These are phyloP conservation scores for Oryzias curvinotus DNA, from an alignment of 2,113 vertebrate species.

Conservation along the genomic window DNA sequence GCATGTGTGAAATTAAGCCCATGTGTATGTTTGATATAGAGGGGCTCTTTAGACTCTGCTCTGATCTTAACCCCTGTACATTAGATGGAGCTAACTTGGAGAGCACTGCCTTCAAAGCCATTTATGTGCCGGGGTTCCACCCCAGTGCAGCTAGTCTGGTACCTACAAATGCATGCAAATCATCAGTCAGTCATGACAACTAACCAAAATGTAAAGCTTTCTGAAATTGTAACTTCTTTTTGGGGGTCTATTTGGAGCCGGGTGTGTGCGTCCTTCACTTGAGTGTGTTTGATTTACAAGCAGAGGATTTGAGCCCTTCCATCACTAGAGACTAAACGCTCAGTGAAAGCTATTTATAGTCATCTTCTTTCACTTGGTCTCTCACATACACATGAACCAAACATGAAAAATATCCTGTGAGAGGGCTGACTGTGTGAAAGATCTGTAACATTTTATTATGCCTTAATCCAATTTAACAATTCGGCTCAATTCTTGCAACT, in stretches of 20 bases:
- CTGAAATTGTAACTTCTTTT: not conserved
- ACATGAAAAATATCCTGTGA: constrained; percentile 17
- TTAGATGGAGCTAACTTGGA: constrained; percentile 46
- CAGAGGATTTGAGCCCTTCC: constrained; percentile 32
- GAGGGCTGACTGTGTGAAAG: constrained; percentile 62
- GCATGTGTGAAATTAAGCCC: constrained; percentile 27
- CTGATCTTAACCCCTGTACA: constrained; percentile 68
- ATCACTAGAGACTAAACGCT: constrained; percentile 28
- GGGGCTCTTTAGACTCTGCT: constrained; percentile 41
- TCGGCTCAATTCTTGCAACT: constrained; percentile 52
- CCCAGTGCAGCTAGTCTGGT: constrained; percentile 48
- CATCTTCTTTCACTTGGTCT: constrained; percentile 19
- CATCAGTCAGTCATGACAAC: constrained; percentile 8
- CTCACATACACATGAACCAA: constrained; percentile 23
- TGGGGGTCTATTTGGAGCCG: not conserved
- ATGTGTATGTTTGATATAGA: constrained; percentile 39
- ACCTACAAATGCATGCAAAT: constrained; percentile 24
- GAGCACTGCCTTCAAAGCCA: constrained; percentile 72
- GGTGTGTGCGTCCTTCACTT: constrained; percentile 12
- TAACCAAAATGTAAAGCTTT: not conserved
- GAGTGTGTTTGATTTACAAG: constrained; percentile 38
- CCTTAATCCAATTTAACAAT: constrained; percentile 74
- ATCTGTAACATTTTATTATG: constrained; percentile 67
- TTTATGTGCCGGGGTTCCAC: constrained; percentile 55
- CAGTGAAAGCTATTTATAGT: constrained; percentile 45